phyloP scores from a whole-genome alignment of 1,140 invertebrate genomes.

The Mya arenaria region DNA sequence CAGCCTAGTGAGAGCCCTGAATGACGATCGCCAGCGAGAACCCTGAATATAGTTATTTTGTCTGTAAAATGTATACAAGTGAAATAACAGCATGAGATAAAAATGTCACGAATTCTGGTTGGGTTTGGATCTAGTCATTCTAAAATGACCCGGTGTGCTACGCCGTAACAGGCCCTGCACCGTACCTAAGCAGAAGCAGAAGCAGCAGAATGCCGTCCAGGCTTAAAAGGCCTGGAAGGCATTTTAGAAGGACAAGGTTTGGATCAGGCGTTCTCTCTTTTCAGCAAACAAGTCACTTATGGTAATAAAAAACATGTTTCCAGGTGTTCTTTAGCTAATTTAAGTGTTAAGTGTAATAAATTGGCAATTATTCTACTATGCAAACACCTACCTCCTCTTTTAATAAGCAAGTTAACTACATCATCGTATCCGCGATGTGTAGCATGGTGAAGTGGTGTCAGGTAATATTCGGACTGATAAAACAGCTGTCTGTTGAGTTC shows the following conservation, averaged over 20 bases:
- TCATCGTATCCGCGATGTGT: conserved; percentile 55
- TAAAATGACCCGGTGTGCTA: neutral
- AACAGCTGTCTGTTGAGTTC: conserved; percentile 77
- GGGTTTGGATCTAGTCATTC: neutral
- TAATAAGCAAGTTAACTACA: conserved; percentile 67
- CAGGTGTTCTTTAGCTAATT: neutral
- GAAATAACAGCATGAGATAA: too few species aligned
- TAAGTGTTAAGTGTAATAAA: neutral
- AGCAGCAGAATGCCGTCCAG: neutral
- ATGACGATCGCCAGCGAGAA: too few species aligned
- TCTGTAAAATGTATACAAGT: too few species aligned
- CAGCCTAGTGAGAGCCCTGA: too few species aligned
- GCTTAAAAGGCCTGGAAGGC: neutral
- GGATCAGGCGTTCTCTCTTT: neutral
- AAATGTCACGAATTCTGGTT: too few species aligned
- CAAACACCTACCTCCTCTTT: conserved; percentile 63
- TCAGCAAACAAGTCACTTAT: neutral
- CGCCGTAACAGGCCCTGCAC: neutral
- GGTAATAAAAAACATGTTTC: neutral
- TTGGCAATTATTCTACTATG: neutral
- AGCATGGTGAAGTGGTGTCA: conserved; percentile 75
- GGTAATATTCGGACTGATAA: conserved; percentile 78
- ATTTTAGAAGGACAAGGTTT: neutral
- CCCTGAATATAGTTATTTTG: too few species aligned
- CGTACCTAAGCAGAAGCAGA: neutral